Evolutionary conservation across 2,888 invertebrate species (phyloP), one percentile per base, ranked within the genome.

Genomic region (Dinocampus coccinellae): DNA sequence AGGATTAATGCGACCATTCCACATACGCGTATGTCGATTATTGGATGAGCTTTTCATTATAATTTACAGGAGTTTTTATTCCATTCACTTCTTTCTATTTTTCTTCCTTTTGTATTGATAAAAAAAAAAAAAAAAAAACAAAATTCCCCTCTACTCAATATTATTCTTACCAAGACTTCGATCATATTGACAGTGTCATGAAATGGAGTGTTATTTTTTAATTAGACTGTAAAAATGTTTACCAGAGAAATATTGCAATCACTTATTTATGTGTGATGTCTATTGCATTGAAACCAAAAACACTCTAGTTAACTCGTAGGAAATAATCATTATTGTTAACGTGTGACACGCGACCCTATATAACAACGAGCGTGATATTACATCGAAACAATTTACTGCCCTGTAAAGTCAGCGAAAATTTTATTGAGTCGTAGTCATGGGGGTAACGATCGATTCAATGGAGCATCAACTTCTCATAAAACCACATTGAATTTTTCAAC

Each of bases 1-100:
- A n/a, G 76, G 81, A 83, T 82, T 83, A 82, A 84, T 82, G 81
- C 81, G 78, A 76, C 73, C 73, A 65, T 68, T 71, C 74, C 74
- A 69, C 77, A 74, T 75, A 63, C 69, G 65, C 53, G 55, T 76
- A 71, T 67, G 62, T 65, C 69, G 62, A 57, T 69, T 47, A 67
- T 63, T 62, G 66, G 42, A 39, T 13, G 67, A 70, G 52, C 64
- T 57, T 20, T 60, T 55, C 9, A 61, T 60, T 60, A 68, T 68
- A 34, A 68, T 68, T 52, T 26, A n/a, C 13, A 62, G 33, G n/a
- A 26, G 22, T 58, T 58, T 29, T 29, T 4, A 10, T 29, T 58
- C 13, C 13, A 3, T 16, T 29, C 26, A 11, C 1, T 1, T n/a
- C 6, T 0, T 57, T 57, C 1, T 47, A 6, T 47, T 6, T 16